These are phyloP conservation scores for Patagioenas fasciata DNA, from an alignment of 2,113 vertebrate genomes.

Conservation along the genomic window DNA sequence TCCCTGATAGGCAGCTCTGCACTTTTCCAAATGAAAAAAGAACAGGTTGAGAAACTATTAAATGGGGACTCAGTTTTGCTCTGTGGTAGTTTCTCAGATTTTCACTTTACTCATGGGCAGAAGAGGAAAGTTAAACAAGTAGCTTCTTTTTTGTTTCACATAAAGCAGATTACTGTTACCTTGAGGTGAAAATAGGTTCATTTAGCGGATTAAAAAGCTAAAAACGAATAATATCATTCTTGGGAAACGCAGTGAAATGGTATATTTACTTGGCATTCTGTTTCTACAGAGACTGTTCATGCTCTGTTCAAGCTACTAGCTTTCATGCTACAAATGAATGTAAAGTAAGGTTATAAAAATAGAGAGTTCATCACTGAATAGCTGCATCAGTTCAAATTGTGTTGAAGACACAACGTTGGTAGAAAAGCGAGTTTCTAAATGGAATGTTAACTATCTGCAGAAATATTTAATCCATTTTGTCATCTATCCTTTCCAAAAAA, in stretches of 20 bases:
- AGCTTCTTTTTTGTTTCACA: background rate
- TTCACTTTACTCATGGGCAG: background rate
- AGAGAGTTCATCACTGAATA: background rate
- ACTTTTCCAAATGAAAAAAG: constrained; percentile 33
- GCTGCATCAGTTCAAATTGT: background rate
- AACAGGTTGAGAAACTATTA: background rate
- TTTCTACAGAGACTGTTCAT: background rate
- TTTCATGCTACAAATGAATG: background rate
- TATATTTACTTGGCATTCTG: background rate
- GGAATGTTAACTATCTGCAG: background rate
- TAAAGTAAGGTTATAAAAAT: background rate
- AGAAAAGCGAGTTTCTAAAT: background rate
- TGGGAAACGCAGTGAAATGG: background rate
- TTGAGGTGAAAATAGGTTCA: background rate
- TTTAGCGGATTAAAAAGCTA: background rate
- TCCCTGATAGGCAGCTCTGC: background rate
- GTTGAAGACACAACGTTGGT: background rate
- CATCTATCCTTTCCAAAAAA: background rate
- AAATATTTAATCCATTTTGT: background rate
- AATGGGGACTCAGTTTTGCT: background rate
- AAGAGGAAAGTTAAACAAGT: background rate
- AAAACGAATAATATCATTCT: background rate
- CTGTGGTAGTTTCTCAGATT: background rate
- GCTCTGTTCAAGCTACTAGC: background rate
- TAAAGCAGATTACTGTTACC: background rate